Conservation (phyloP, 2,113 vertebrate genomes). For the Motacilla alba region DNA sequence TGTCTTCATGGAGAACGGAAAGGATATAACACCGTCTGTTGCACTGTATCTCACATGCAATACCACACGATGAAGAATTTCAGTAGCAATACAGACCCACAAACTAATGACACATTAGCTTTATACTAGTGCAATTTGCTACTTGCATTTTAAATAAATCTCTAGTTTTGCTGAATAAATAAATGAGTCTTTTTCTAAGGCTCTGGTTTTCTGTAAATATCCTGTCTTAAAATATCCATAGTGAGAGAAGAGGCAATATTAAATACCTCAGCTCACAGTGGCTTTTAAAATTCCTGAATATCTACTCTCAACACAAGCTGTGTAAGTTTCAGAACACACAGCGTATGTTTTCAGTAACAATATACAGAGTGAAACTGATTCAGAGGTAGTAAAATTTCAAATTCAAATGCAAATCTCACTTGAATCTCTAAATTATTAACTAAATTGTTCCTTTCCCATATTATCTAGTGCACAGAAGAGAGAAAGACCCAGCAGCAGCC, state of each 20-base stretch:
- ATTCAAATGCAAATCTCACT: neutral
- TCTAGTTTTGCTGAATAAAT: neutral
- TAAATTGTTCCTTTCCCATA: neutral
- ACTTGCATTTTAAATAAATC: neutral
- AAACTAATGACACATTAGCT: neutral
- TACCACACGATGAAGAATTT: neutral
- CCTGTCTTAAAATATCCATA: neutral
- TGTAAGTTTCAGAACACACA: neutral
- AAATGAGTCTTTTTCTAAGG: neutral
- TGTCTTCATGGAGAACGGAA: neutral
- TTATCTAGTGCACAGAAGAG: neutral
- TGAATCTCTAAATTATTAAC: neutral
- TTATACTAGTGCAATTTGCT: neutral
- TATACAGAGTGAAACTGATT: neutral
- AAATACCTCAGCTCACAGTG: neutral
- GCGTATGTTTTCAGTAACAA: neutral
- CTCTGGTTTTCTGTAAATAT: neutral
- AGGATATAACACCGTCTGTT: neutral
- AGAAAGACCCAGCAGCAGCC: neutral
- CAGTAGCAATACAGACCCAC: neutral
- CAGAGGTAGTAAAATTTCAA: neutral
- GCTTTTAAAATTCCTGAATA: neutral
- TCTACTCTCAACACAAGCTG: neutral
- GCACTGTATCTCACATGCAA: neutral
- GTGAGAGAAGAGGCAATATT: neutral